These are phyloP conservation scores for Brienomyrus longianalis DNA, from an alignment of 2,113 vertebrate genomes.

Conservation along the genomic window DNA sequence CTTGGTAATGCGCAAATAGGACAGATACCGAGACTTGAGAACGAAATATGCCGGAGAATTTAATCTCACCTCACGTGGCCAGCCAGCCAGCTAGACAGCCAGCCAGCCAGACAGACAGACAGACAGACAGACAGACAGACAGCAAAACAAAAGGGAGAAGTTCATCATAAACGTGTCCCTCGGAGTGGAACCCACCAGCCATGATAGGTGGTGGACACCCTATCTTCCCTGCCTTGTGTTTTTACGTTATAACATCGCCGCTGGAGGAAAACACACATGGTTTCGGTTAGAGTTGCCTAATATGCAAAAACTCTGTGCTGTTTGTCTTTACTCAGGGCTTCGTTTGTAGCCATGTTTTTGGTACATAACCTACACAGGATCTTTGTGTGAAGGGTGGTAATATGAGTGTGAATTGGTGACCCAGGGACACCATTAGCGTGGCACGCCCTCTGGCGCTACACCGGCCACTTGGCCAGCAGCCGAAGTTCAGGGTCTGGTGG, in stretches of 20 bases:
- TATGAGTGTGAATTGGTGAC: neutral
- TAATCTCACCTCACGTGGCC: conserved; percentile 39
- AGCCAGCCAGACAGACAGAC: conserved; percentile 14
- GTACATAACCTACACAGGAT: neutral
- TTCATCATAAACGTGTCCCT: conserved; percentile 30
- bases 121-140: conserved; percentile 10
- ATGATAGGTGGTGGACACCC: conserved; percentile 26
- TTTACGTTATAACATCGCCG: conserved; percentile 16
- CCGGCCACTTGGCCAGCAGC: neutral
- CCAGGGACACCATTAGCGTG: neutral
- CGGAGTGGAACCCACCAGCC: neutral
- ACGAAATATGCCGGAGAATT: conserved; percentile 31
- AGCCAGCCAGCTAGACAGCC: conserved; percentile 10
- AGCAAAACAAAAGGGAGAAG: conserved; percentile 23
- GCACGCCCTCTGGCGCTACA: neutral
- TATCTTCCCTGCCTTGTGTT: conserved; percentile 28
- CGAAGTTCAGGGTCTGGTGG: neutral
- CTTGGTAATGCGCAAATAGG: conserved; percentile 56
- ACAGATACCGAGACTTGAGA: conserved; percentile 16
- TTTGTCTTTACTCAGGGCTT: neutral
- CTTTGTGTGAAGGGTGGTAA: neutral
- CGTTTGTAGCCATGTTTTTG: neutral
- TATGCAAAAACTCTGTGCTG: conserved; percentile 53
- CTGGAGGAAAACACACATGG: conserved; percentile 50
- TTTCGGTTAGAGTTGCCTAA: conserved; percentile 61